Percentiles rank a stretch among this genome's conserved stretches.
These are phyloP conservation scores for Crenuchus spilurus DNA, from an alignment of 2,797 vertebrate species.

Conservation along the genomic window DNA sequence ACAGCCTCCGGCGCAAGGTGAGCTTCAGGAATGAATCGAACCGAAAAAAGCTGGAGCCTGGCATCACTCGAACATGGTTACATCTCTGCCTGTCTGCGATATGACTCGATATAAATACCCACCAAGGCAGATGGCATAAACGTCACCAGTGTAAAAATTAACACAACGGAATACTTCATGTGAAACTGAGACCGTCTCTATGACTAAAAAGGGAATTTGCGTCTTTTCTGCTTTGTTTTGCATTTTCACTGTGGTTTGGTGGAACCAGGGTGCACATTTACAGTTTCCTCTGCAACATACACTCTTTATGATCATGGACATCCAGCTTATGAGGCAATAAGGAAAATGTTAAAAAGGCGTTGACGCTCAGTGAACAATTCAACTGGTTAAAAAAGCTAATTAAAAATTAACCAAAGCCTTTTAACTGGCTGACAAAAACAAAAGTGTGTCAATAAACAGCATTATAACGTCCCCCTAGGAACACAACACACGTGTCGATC, in stretches of 20 bases:
- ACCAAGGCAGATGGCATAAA: constrained; percentile 18
- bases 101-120: constrained; percentile 22
- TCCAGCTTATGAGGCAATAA: constrained; percentile 28
- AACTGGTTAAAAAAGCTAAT: constrained; percentile 6
- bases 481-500: not conserved
- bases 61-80: not conserved
- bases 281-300: constrained; percentile 3
- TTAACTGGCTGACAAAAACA: not conserved
- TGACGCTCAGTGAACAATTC: constrained; percentile 1
- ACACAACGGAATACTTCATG: not conserved
- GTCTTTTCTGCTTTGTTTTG: constrained; percentile 19
- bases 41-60: not conserved
- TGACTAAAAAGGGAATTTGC: constrained; percentile 2
- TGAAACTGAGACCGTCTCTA: not conserved
- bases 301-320: constrained; percentile 22
- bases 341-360: constrained; percentile 16
- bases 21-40: constrained; percentile 9
- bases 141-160: constrained; percentile 16
- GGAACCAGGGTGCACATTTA: constrained; percentile 26
- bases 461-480: not conserved
- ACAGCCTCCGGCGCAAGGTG: constrained; percentile 24
- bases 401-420: constrained; percentile 23
- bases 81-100: not conserved
- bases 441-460: not conserved
- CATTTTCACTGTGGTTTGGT: not conserved